Percentiles rank a stretch among this genome's conserved stretches.
phyloP scores from a whole-genome alignment of 2,113 vertebrate genomes.

The Campylomormyrus numenius region DNA sequence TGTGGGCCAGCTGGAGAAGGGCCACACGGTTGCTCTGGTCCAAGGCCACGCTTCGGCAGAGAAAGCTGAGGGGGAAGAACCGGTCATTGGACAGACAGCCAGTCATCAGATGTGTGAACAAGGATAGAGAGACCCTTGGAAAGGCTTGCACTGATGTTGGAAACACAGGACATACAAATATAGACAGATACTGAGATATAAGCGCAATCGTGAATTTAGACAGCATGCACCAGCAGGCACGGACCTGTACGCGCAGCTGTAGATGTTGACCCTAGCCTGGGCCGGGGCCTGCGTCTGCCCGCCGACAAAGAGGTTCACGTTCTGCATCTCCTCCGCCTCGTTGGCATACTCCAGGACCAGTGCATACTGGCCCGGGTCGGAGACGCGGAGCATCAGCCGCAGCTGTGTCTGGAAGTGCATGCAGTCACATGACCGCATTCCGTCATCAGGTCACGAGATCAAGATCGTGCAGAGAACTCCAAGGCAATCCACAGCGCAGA shows the following conservation, averaged over 20 bases:
- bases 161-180: not conserved
- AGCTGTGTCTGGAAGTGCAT: constrained; percentile 60
- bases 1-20: constrained; percentile 60
- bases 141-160: not conserved
- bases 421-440: not conserved
- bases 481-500: not conserved
- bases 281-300: constrained; percentile 42
- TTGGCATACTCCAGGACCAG: constrained; percentile 78
- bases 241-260: constrained; percentile 82
- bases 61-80: constrained; percentile 57
- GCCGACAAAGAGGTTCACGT: constrained; percentile 55
- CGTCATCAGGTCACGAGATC: not conserved
- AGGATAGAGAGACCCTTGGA: not conserved
- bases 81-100: not conserved
- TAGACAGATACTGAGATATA: not conserved
- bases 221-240: not conserved
- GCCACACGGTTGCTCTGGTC: constrained; percentile 62
- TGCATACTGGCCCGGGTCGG: constrained; percentile 62
- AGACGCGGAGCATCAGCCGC: constrained; percentile 63
- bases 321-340: constrained; percentile 53
- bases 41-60: constrained; percentile 75
- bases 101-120: not conserved
- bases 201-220: not conserved
- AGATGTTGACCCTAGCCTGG: constrained; percentile 67
- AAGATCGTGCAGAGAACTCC: not conserved